phyloP scores from a whole-genome alignment of 2,113 vertebrate genomes.

The Charina bottae region DNA sequence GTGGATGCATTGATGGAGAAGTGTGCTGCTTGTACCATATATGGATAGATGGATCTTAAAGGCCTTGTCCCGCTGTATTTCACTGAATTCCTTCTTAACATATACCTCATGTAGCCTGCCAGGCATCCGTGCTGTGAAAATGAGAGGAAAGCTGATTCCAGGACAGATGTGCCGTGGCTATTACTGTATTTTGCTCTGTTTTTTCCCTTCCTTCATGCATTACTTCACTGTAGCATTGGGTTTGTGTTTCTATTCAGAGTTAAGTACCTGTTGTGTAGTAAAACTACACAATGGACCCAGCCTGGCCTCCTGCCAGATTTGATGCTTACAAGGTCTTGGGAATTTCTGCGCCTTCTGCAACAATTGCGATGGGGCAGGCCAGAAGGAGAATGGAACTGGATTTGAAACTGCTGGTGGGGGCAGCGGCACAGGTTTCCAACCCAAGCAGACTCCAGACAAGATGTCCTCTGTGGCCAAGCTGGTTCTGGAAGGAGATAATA shows the following conservation, averaged over 20 bases:
- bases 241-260: background rate
- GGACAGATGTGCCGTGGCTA: background rate
- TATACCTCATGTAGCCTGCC: background rate
- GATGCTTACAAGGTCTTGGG: background rate
- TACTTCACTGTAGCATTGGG: background rate
- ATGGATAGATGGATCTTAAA: background rate
- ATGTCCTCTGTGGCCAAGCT: background rate
- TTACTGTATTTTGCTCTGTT: background rate
- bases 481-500: background rate
- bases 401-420: background rate
- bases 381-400: background rate
- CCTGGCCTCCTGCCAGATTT: background rate
- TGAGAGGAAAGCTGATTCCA: background rate
- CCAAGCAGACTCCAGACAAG: background rate
- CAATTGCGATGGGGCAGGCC: background rate
- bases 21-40: constrained; percentile 4
- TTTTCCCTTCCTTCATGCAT: no score
- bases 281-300: background rate
- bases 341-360: background rate
- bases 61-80: background rate
- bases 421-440: background rate
- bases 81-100: background rate
- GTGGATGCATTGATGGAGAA: background rate
- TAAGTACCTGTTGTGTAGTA: background rate
- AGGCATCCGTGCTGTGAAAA: background rate